These are phyloP conservation scores for Mythimna lalbum DNA, from an alignment of 2,888 invertebrate species.

Conservation along the genomic window DNA sequence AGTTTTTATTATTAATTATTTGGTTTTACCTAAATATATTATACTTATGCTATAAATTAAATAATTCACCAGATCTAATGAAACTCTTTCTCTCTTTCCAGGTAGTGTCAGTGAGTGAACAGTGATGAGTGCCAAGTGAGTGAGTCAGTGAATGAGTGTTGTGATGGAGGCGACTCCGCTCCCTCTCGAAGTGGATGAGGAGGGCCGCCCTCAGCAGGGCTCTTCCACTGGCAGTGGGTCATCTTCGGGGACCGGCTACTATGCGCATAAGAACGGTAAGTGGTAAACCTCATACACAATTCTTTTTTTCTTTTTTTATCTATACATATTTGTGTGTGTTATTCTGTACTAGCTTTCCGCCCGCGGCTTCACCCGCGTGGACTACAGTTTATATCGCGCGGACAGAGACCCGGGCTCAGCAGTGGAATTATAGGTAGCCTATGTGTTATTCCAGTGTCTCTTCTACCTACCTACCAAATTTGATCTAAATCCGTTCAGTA, in stretches of 20 bases:
- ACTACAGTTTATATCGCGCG: no score
- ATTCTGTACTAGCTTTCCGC: no score
- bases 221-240: slow-evolving; percentile 87
- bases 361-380: no score
- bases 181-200: slow-evolving; percentile 84
- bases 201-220: slow-evolving; percentile 81
- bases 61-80: background rate
- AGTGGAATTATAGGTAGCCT: no score
- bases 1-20: no score
- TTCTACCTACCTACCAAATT: no score
- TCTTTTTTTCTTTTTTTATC: no score
- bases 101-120: slow-evolving; percentile 67
- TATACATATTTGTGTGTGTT: no score
- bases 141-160: slow-evolving; percentile 63
- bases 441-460: no score
- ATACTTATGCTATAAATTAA: background rate
- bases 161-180: slow-evolving; percentile 81
- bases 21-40: no score
- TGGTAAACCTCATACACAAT: slow-evolving; percentile 15
- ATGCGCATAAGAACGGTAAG: slow-evolving; percentile 87
- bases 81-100: slow-evolving; percentile 51
- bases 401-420: no score
- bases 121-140: slow-evolving; percentile 67
- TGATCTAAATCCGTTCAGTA: no score
- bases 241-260: slow-evolving; percentile 85